Evolutionary conservation across 2,888 invertebrate species (phyloP), one percentile per base, ranked within the genome.

Genomic region (Stegophylla sp.): DNA sequence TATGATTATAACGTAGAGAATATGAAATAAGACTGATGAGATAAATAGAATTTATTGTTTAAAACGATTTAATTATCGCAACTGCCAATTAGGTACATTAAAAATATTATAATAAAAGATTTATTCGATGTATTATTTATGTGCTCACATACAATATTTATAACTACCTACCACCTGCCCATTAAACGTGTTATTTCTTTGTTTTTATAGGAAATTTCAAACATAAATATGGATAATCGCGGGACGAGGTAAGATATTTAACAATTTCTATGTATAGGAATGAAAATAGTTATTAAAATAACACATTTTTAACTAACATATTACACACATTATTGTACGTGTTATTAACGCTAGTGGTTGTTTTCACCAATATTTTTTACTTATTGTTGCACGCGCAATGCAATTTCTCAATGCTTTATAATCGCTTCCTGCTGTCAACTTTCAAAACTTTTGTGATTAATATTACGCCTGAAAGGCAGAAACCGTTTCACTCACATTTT

Each of bases 401-500:
- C 79, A 71, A 79, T 71, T 79, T 79, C 59, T 79, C 67, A 79
- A 71, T 48, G 79, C 71, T 79, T 79, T 79, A 61, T 71, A 79
- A 79, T 79, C 79, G 79, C 79, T 79, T 79, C 79, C 69, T 71
- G 79, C 79, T 71, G 79, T 71, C 79, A 79, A 79, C 79, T 63
- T 71, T 79, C 61, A 71, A 79, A 79, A 79, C 79, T 79, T 79
- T 79, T 51, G 48, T 79, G 79, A 79, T 79, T 79, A 79, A 79
- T 79, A 79, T 48, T 51, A 51, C 23, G 59, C 28, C 45, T 69
- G 71, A 63, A 79, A 79, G 23, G 71, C 51, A 61, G 26, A 79
- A 69, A 51, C 28, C 71, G 43, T 79, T 79, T 79, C 71, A 61
- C 61, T 48, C 67, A n/a, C 56, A 69, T 77, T 67, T 77, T 59